Evolutionary conservation across 2,888 invertebrate genomes (phyloP).

Genomic region (Ecdyonurus torrentis): DNA sequence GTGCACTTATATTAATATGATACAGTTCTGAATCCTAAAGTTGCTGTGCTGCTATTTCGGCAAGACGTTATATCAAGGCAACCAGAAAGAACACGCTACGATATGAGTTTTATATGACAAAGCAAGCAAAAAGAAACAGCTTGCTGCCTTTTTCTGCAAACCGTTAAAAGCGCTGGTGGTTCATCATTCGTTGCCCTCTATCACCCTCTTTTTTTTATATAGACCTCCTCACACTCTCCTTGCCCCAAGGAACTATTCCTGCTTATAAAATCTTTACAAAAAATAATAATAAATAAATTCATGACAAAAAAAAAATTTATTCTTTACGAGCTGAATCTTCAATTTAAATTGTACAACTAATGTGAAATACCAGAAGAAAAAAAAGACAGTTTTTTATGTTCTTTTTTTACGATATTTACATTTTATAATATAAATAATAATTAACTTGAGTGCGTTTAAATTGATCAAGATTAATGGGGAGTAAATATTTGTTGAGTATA

Average conservation of each 20-base stretch:
- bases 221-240: too few relatives aligned
- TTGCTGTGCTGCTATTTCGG: neutral
- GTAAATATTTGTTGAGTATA: neutral
- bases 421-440: neutral
- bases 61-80: neutral
- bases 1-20: neutral
- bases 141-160: neutral
- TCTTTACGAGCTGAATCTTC: too few relatives aligned
- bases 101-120: neutral
- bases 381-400: too few relatives aligned
- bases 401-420: neutral
- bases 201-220: too few relatives aligned
- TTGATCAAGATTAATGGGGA: neutral
- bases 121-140: neutral
- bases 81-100: neutral
- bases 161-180: neutral
- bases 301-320: too few relatives aligned
- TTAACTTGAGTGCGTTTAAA: neutral
- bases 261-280: too few relatives aligned
- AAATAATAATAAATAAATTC: too few relatives aligned
- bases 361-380: too few relatives aligned
- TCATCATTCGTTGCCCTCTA: neutral
- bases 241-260: too few relatives aligned
- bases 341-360: too few relatives aligned
- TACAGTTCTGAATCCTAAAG: too few relatives aligned